Base-by-base conservation (phyloP, 2,113 vertebrate species). In the Syngnathoides biaculeatus region DNA sequence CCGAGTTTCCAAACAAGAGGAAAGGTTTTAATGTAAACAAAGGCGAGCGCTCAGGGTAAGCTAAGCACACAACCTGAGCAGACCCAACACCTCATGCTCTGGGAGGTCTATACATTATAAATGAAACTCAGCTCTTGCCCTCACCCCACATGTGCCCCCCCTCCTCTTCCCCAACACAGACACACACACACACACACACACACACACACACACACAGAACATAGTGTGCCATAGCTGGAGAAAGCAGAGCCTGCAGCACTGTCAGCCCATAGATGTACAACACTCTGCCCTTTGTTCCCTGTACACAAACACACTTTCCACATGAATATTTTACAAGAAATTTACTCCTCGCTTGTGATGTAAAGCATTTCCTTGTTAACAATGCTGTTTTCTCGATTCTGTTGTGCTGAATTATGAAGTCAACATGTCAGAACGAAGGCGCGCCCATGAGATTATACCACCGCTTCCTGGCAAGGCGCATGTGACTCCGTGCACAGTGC, bases 271-370 rank as follows among this genome's bases (percentile, higher is more conserved):
- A 90, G 88, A 90, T 90, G 89, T 90, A 89, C 86, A 90, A 90
- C 91, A 91, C 84, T 84, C 88, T 86, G 86, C 79, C 87, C 86
- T 88, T 86, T 90, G 87, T 90, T 92, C 86, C 77, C 78, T 77
- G 88, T 83, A 89, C 89, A 89, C 87, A 90, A 92, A 91, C 91
- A 90, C 86, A 88, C 82, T 89, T 91, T 89, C 84, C 81, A 86
- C 90, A 91, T 93, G 76, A 93, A 93, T 93, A 91, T 92, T 93
- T 92, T 78, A 93, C 84, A 81, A 79, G 80, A 90, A 89, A 88
- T 86, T 80, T 85, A 87, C 89, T 89, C 85, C 61, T 26, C 74
- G 84, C 88, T 88, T 82, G 86, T 92, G 90, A 92, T 92, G 91
- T 91, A 91, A 91, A 89, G 89, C 89, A 78, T 89, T 89, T 89